phyloP scores from a whole-genome alignment of 2,888 invertebrate genomes.

The Sarcophaga subvicina region DNA sequence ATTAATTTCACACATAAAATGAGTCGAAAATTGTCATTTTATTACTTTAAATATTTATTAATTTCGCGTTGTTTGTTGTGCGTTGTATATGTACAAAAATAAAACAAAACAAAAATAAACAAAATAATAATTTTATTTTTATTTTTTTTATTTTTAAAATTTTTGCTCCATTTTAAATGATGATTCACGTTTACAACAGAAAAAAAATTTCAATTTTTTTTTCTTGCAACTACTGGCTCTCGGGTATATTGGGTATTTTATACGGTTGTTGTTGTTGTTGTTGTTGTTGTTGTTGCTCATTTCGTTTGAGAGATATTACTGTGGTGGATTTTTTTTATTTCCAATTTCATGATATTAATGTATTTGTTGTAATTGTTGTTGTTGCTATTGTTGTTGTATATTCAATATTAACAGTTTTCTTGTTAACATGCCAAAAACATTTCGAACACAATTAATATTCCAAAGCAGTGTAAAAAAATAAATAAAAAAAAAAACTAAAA shows the following conservation, averaged over 20 bases:
- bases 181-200: conserved; percentile 58
- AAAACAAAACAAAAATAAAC: not conserved
- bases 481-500: conserved; percentile 40
- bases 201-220: conserved; percentile 25
- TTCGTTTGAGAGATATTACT: conserved; percentile 10
- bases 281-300: conserved; percentile 40
- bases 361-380: conserved; percentile 37
- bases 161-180: conserved; percentile 63
- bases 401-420: conserved; percentile 67
- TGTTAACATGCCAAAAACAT: conserved; percentile 70
- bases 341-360: conserved; percentile 10
- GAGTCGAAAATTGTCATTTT: not conserved
- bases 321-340: conserved; percentile 32
- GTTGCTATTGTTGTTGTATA: conserved; percentile 50
- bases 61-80: not conserved
- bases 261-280: conserved; percentile 40
- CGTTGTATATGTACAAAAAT: not conserved
- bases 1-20: not conserved
- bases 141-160: conserved; percentile 45
- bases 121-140: conserved; percentile 11
- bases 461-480: conserved; percentile 57
- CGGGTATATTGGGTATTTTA: conserved; percentile 17
- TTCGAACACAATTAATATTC: conserved; percentile 69
- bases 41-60: conserved; percentile 1
- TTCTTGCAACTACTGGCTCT: conserved; percentile 6